Evolutionary conservation across 64 coral and sea anemone species (phyloP), one percentile per base, ranked within the genome.

Genomic region (Stylophora pistillata): DNA sequence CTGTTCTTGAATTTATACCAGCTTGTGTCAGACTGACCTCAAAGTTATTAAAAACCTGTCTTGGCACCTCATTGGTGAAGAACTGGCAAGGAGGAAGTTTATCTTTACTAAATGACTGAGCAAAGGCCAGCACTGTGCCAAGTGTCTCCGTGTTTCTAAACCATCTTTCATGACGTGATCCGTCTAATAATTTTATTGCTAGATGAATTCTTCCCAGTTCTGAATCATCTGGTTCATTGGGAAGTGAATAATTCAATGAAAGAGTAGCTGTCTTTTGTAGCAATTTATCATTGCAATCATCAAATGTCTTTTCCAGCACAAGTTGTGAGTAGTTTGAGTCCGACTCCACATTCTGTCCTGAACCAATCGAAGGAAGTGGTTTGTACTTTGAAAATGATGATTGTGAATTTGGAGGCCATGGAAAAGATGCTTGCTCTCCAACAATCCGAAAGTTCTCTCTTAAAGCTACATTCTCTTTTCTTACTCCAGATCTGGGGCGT

Each of bases 111-210:
- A 90, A 7, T 60, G 77, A 96, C 52, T 79, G 34, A 10, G 94
- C 94, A 96, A 96, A 96, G 69, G 74, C 86, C 59, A 96, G 77
- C 72, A 96, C 74, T 58, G 82, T 66, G 9, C 70, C 87, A 16
- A 96, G 30, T 18, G 91, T 76, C 34, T 96, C 91, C 7, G 87
- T 76, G 53, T 31, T 71, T 68, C 68, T 86, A 34, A 96, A 96
- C 95, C 95, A 96, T 37, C 91, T 91, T 76, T 96, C 95, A 87
- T 96, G 95, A 72, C 95, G 87, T 75, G 91, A 74, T 55, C 95
- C 95, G 82, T 96, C 91, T 20, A 96, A 88, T 9, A 93, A 68
- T 76, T 90, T 96, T 21, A 96, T 81, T 11, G 95, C 95, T 18
- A 96, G 91, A 74, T 93, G 84, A 10, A 96, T 80, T 70, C 87